Conservation (phyloP, 2,888 invertebrate genomes). For the Lochmaea crataegi region DNA sequence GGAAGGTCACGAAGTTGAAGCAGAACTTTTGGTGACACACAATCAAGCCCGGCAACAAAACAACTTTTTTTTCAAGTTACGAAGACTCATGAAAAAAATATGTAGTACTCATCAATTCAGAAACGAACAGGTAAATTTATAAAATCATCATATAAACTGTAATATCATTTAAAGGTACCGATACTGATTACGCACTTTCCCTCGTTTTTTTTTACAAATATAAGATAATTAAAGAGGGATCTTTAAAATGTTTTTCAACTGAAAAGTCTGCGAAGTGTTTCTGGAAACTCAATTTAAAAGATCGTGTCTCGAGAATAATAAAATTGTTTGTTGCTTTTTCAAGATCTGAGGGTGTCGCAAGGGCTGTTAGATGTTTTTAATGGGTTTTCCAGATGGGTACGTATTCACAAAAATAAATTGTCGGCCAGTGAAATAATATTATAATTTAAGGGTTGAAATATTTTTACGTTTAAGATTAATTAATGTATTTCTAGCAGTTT, state of each 20-base stretch:
- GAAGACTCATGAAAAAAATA: slow-evolving; percentile 63
- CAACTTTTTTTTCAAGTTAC: slow-evolving; percentile 55
- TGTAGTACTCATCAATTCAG: slow-evolving; percentile 83
- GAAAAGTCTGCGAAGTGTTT: not conserved
- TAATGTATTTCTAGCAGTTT: not conserved
- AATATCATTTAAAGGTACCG: slow-evolving; percentile 69
- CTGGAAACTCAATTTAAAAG: not conserved
- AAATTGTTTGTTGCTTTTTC: slow-evolving; percentile 3
- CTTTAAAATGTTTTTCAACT: not conserved
- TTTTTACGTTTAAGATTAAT: not conserved
- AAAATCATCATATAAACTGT: slow-evolving; percentile 42
- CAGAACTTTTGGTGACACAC: slow-evolving; percentile 57
- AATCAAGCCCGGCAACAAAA: slow-evolving; percentile 49
- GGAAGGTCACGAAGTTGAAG: slow-evolving; percentile 59
- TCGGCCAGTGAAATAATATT: not conserved
- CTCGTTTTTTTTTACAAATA: not conserved
- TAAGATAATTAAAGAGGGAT: not conserved
- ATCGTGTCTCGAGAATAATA: not conserved
- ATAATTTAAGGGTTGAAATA: not conserved
- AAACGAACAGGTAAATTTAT: slow-evolving; percentile 76
- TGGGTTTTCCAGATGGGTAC: not conserved
- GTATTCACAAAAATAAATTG: not conserved
- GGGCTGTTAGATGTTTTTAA: not conserved
- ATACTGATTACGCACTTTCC: not conserved
- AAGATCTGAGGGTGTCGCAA: not conserved